Evolutionary conservation across 2,888 invertebrate species (phyloP), one percentile per base, ranked within the genome.

Genomic region (Lasioglossum calceatum): DNA sequence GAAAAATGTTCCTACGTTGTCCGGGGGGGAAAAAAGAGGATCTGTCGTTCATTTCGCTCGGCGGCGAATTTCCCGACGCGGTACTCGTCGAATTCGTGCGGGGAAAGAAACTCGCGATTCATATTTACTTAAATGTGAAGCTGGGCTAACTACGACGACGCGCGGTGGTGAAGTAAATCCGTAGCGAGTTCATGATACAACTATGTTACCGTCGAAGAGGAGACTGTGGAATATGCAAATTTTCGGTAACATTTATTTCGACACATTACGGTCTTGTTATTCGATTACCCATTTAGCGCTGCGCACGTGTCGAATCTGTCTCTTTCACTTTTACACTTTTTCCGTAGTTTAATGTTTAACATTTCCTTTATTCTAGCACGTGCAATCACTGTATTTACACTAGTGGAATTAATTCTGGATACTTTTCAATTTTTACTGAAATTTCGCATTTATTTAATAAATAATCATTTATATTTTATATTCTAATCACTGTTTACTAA

Each of bases 1-100:
- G 36, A 67, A 67, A 67, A 67, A 67, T 67, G 67, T 67, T 67
- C 36, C 67, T 19, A 19, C 67, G 67, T 36, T 19, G 19, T 67
- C 67, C 8, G 61, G 14, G 36, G 14, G 36, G 19, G 14, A 32
- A 67, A 67, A 36, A 19, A 67, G 67, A 36, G 67, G 36, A 67
- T 36, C 36, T 36, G 67, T 67, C 67, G 67, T 67, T 67, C 36
- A 67, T 67, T 67, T 67, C 36, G 67, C 36, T 36, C 32, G 36
- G 19, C 3, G 36, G 32, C 8, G 67, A 67, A 67, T 67, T 36
- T 67, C 19, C 16, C 36, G 36, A 19, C 36, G 36, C 67, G 19
- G 67, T 8, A 36, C 32, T 67, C 67, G 67, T 36, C 36, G 67
- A 36, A 67, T 67, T 67, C 8, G 67, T 67, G 61, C 32, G 3